These are phyloP conservation scores for Eufriesea mexicana DNA, from an alignment of 1,140 invertebrate species.

Conservation along the genomic window DNA sequence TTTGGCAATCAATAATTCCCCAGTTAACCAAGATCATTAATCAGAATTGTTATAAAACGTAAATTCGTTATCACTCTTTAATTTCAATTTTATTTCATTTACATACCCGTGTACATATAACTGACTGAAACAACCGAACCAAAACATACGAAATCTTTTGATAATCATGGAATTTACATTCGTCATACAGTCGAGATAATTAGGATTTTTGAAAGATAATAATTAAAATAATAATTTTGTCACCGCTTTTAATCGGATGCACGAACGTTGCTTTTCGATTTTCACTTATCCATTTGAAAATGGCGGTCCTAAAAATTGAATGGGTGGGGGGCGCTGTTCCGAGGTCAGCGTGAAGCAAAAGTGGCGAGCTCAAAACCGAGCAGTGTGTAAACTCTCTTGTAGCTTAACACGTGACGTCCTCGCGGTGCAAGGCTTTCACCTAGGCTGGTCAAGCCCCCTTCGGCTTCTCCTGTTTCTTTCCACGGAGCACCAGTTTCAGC, in stretches of 20 bases:
- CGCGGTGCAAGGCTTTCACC: constrained; percentile 72
- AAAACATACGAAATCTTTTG: too few relatives aligned
- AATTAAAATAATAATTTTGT: too few relatives aligned
- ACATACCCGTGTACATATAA: too few relatives aligned
- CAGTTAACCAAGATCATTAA: not conserved
- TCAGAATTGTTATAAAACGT: not conserved
- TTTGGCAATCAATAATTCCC: not conserved
- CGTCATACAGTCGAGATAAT: too few relatives aligned
- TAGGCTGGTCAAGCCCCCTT: constrained; percentile 58
- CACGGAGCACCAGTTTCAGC: constrained; percentile 75
- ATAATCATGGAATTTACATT: too few relatives aligned
- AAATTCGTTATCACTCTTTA: not conserved
- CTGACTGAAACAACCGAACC: too few relatives aligned
- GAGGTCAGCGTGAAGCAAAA: constrained; percentile 33
- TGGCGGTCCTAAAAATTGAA: not conserved
- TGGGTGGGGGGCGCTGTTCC: not conserved
- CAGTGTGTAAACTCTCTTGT: constrained; percentile 52
- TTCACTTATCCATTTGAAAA: not conserved
- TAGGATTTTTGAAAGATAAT: too few relatives aligned
- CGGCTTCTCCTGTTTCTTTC: constrained; percentile 48
- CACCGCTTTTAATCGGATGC: too few relatives aligned
- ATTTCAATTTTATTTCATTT: not conserved
- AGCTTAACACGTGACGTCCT: constrained; percentile 58
- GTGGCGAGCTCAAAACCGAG: constrained; percentile 41
- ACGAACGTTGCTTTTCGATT: not conserved